Evolutionary conservation across 2,797 vertebrate species (phyloP).

Genomic region (Bufotes viridis): DNA sequence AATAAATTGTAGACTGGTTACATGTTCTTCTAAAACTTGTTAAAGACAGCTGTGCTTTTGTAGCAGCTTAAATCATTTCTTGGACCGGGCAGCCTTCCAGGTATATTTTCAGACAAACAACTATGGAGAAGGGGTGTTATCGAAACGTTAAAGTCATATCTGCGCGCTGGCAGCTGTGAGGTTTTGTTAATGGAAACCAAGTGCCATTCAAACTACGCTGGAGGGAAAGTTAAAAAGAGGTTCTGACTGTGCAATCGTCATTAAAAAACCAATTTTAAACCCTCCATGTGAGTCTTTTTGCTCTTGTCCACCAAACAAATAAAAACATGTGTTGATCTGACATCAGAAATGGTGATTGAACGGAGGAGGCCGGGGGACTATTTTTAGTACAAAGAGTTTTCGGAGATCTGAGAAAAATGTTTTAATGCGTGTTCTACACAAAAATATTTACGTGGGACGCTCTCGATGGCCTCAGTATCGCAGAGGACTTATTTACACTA

Average conservation of each 20-base stretch:
- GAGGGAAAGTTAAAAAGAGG: not conserved
- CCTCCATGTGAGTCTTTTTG: not conserved
- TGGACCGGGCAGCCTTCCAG: constrained; percentile 76
- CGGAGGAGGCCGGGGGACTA: constrained; percentile 15
- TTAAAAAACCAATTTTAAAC: constrained; percentile 11
- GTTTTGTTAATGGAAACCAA: constrained; percentile 26
- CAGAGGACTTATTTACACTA: constrained; percentile 51
- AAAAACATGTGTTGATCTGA: constrained; percentile 48
- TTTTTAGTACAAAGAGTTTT: constrained; percentile 56
- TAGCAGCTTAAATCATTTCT: constrained; percentile 77
- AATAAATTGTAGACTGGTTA: constrained; percentile 81
- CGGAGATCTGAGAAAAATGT: constrained; percentile 40
- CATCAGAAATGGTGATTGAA: constrained; percentile 30
- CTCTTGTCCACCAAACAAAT: constrained; percentile 29
- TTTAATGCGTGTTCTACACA: constrained; percentile 53
- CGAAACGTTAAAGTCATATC: constrained; percentile 30
- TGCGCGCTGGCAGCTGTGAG: constrained; percentile 17
- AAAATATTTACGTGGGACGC: constrained; percentile 49
- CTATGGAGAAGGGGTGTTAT: constrained; percentile 46
- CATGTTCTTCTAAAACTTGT: constrained; percentile 76
- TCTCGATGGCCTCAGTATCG: constrained; percentile 23
- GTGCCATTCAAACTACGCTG: constrained; percentile 14
- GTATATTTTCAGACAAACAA: constrained; percentile 77
- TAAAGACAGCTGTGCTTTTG: constrained; percentile 81
- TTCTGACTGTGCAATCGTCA: constrained; percentile 12